These are phyloP conservation scores for Chiloscyllium plagiosum DNA, from an alignment of 2,113 vertebrate genomes.

Conservation along the genomic window DNA sequence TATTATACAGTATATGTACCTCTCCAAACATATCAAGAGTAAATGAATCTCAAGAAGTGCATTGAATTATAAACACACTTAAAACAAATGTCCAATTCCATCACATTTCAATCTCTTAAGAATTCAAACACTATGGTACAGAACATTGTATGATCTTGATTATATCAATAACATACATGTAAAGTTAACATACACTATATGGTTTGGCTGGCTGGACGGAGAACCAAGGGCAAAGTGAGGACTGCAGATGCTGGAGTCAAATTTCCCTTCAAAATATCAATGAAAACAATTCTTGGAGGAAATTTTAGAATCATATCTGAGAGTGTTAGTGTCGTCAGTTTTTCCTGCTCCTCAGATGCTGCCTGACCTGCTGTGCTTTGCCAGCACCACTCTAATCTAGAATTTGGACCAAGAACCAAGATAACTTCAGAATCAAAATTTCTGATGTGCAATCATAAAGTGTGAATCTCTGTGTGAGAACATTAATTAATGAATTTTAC, in stretches of 20 bases:
- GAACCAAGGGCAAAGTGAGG: no score
- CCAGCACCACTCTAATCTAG: no score
- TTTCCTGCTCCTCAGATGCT: not conserved
- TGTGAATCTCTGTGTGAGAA: not conserved
- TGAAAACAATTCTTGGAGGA: not conserved
- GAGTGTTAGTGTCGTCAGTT: not conserved
- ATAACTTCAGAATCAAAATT: not conserved
- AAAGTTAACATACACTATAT: not conserved
- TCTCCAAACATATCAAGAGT: not conserved
- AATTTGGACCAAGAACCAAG: not conserved
- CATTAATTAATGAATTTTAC: not conserved
- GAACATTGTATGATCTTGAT: not conserved
- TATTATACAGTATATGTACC: not conserved
- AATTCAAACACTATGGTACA: not conserved
- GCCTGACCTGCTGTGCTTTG: no score
- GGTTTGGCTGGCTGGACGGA: not conserved
- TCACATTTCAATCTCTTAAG: not conserved
- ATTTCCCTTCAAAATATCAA: not conserved
- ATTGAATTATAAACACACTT: not conserved
- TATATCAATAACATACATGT: not conserved
- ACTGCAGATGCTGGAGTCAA: no score
- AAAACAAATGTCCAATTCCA: not conserved
- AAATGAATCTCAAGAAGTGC: not conserved
- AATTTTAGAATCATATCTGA: not conserved
- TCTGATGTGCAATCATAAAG: not conserved